These are phyloP conservation scores for Dichetophora obliterata DNA, from an alignment of 2,888 invertebrate species.

Conservation along the genomic window DNA sequence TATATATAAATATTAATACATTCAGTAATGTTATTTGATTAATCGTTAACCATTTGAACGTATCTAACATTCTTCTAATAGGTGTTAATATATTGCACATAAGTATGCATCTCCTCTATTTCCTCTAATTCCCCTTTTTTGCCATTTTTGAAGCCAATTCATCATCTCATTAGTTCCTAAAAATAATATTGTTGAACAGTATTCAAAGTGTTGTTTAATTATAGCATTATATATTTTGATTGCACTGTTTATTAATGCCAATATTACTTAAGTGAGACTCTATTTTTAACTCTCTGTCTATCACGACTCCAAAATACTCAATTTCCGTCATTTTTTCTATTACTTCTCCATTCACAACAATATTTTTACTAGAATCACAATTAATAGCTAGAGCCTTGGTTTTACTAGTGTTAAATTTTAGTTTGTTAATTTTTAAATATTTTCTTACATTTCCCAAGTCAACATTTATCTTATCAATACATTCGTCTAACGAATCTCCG, in stretches of 20 bases:
- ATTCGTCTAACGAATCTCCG: no score
- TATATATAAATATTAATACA: no score
- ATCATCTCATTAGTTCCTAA: slow-evolving; percentile 10
- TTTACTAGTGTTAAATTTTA: slow-evolving; percentile 12
- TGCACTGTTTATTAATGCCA: neutral
- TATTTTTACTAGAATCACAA: neutral
- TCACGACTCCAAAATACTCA: no score
- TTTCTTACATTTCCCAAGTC: neutral
- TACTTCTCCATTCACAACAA: neutral
- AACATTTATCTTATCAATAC: no score
- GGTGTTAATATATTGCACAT: no score
- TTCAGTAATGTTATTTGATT: no score
- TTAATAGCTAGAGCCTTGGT: neutral
- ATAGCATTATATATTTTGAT: slow-evolving; percentile 24
- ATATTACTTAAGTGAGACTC: neutral
- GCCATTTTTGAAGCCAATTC: slow-evolving; percentile 35
- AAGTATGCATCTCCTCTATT: no score
- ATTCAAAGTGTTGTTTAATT: slow-evolving; percentile 28
- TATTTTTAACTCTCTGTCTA: no score
- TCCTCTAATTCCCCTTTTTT: slow-evolving; percentile 38
- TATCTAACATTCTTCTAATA: no score
- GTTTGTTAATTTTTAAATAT: slow-evolving; percentile 23
- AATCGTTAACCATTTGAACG: no score
- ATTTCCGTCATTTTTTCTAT: neutral
- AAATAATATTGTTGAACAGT: slow-evolving; percentile 40